Evolutionary conservation across 2,888 invertebrate genomes (phyloP).

Genomic region (Ceramica pisi): DNA sequence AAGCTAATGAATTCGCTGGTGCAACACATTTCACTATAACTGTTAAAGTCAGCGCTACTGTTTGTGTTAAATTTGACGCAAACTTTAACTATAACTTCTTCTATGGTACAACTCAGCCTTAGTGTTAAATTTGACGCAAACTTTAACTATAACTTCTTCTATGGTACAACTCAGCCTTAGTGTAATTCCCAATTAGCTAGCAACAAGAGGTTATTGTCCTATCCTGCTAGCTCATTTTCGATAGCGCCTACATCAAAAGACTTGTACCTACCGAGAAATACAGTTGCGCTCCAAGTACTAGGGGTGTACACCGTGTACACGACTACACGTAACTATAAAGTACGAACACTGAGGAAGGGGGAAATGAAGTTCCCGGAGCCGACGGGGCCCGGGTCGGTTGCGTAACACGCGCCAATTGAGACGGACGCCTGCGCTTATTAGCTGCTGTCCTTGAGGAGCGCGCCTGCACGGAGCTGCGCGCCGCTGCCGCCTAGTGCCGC

Average conservation of each 20-base stretch:
- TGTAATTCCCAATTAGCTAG: not conserved
- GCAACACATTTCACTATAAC: no score
- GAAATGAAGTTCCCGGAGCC: constrained; percentile 31
- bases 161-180: no score
- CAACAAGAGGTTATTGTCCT: not conserved
- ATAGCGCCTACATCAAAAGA: constrained; percentile 14
- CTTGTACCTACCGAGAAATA: not conserved
- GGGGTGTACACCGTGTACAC: not conserved
- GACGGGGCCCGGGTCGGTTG: not conserved
- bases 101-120: no score
- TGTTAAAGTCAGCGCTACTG: no score
- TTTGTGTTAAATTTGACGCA: no score
- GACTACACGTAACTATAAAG: not conserved
- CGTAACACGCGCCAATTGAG: constrained; percentile 35
- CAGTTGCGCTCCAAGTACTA: not conserved
- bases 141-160: no score
- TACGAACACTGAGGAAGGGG: constrained; percentile 8
- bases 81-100: no score
- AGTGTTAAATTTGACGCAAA: no score
- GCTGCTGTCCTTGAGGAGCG: constrained; percentile 9
- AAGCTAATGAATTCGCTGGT: no score
- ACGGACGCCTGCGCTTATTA: constrained; percentile 44
- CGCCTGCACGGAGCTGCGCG: not conserved
- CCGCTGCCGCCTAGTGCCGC: constrained; percentile 3
- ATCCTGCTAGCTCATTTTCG: not conserved